Base-by-base conservation (phyloP, 2,797 vertebrate genomes). In the Hyperoplus immaculatus region DNA sequence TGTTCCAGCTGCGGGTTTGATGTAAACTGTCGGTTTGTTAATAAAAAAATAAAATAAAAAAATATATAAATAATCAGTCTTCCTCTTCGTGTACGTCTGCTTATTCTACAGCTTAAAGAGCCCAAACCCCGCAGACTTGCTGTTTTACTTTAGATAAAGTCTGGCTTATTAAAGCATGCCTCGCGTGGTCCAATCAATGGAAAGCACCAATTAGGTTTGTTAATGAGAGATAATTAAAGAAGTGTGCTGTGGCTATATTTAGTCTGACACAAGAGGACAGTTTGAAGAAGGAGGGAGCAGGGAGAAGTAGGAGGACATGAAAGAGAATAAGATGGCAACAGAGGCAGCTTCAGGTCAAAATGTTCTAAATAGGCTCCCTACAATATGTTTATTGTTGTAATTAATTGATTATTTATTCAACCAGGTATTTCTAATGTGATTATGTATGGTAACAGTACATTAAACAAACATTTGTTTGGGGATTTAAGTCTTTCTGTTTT, bases 201-300 rank as follows among this genome's bases (percentile, higher is more conserved):
- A 91, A 91, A 92, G 85, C 87, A 83, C 87, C 89, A 92, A 92
- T 94, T 93, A 92, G 86, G 83, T 90, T 83, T 89, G 89, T 90
- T 93, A 93, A 93, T 90, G 87, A 91, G 91, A 89, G 85, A 91
- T 90, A 92, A 94, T 93, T 93, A 93, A 92, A 92, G 89, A 91
- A 91, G 90, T 88, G 89, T 87, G 89, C 88, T 90, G 89, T 71
- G 81, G 87, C 89, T 94, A 94, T 90, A 88, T 93, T 93, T 93
- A 93, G 91, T 63, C 83, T 82, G 88, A 85, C 90, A 91, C 91
- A 81, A 85, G 87, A 92, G 90, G 88, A 90, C 84, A 79, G 87
- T 80, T 78, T 85, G 87, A 90, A 82, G 86, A 91, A 83, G 36
- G 68, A 85, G 72, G 59, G 75, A 80, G 80, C 53, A 55, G 69